Evolutionary conservation across 1,140 invertebrate genomes (phyloP), one percentile per base, ranked within the genome.

Genomic region (Charaxes varanes): DNA sequence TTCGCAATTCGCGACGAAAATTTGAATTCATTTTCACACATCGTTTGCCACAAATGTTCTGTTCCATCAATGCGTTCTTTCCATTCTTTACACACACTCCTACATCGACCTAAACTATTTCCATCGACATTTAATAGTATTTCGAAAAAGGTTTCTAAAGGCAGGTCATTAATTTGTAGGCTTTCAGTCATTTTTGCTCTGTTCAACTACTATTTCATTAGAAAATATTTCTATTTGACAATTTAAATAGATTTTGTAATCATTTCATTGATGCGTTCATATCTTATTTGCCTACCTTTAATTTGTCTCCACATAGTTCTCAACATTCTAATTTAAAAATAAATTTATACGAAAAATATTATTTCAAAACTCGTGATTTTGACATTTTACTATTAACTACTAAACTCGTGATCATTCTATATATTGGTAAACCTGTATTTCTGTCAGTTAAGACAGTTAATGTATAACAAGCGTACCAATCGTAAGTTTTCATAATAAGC

Each of bases 101-200:
- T 50, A 49, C 72, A 79, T 42, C 44, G 55, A 19, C 60, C 67
- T n/a, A 78, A 23, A 4, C 59, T 64, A 12, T 34, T 26, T 6
- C 78, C 78, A 45, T 82, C 65, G 2, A 63, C 53, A 31, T 63
- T 66, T 15, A 51, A 38, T n/a, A 82, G 47, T 53, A 82, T 78
- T 59, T 76, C 63, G n/a, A 66, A 37, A 17, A 82, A 64, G 3
- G 48, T 63, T 56, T 82, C 78, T 13, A 76, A 26, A 7, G 78
- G 78, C 12, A 82, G 48, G 31, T 49, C 47, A 12, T 69, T 50
- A 31, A 78, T 46, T 18, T 47, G 27, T 21, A 44, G 15, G 13
- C 10, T 16, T 34, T 24, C 30, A 28, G 16, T 22, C 41, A 43
- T 36, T 22, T 36, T 31, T 12, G 6, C 7, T 28, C 16, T 21